Evolutionary conservation across 2,888 invertebrate genomes (phyloP), one percentile per base, ranked within the genome.

Genomic region (Pterostichus niger): DNA sequence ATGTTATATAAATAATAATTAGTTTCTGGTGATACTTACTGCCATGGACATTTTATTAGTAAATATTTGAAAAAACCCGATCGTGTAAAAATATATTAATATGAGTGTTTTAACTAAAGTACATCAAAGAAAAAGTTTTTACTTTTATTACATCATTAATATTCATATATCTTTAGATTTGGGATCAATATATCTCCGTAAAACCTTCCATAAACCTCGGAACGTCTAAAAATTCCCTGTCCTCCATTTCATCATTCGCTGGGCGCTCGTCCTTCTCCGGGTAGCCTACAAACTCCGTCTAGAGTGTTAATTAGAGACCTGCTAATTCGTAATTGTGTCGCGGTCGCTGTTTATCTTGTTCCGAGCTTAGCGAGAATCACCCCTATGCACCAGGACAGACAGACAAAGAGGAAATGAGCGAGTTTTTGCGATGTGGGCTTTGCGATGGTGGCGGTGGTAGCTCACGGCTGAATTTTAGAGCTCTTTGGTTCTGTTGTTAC

Each of bases 261-360:
- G 17, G 17, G 17, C 24, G 35, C 59, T 59, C 35, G 31, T 24
- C 6, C 15, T 5, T 10, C 10, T 68, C 33, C 68, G 9, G 40
- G 33, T 40, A 68, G 24, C 59, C 9, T 59, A 31, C 31, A 59
- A 59, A 59, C 68, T 35, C 13, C 68, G 40, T 44, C 15, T 33
- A 0, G 17, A n/a, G 40, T 68, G 68, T 68, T 68, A 68, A 68
- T 68, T 68, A 68, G 33, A 33, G 40, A 7, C 68, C 33, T 17
- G 31, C 44, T 40, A 33, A 40, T 68, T 68, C 68, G 68, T 68
- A 68, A 68, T 68, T 68, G 68, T 35, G 68, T n/a, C 68, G 68
- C 59, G 59, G 59, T 59, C 11, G 11, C 24, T 59, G 59, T 59
- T 59, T 59, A 59, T 24, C 59, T 59, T 59, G 17, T 9, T 31